Evolutionary conservation across 2,888 invertebrate genomes (phyloP).

Genomic region (Steromphala cineraria): DNA sequence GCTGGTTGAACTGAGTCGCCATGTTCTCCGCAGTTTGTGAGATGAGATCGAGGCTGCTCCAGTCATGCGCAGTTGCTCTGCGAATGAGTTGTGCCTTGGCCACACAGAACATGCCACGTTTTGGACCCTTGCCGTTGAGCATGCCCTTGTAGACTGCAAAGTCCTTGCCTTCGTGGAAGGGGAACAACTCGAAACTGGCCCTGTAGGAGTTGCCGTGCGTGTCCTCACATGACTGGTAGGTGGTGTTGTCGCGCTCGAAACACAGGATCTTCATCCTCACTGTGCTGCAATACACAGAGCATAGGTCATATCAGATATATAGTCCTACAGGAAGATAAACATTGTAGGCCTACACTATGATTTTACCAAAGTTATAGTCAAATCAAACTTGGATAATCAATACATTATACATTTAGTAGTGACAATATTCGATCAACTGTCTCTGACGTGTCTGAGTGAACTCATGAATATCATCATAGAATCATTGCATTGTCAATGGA

Average conservation of each 20-base stretch:
- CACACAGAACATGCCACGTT: slow-evolving; percentile 37
- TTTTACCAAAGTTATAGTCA: too few relatives aligned
- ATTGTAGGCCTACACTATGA: too few relatives aligned
- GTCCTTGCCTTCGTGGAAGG: slow-evolving; percentile 43
- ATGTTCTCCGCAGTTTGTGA: slow-evolving; percentile 27
- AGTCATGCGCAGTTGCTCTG: slow-evolving; percentile 17
- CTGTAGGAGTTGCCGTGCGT: slow-evolving; percentile 25
- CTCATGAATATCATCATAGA: too few relatives aligned
- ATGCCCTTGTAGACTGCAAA: slow-evolving; percentile 40
- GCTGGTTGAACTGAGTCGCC: slow-evolving; percentile 34
- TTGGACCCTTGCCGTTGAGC: slow-evolving; percentile 36
- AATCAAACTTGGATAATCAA: too few relatives aligned
- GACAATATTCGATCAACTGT: too few relatives aligned
- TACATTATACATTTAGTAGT: too few relatives aligned
- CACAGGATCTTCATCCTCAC: slow-evolving; percentile 34
- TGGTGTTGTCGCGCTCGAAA: slow-evolving; percentile 43
- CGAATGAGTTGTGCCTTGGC: slow-evolving; percentile 33
- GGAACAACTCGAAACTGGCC: slow-evolving; percentile 44
- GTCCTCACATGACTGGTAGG: slow-evolving; percentile 27
- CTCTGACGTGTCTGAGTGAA: too few relatives aligned
- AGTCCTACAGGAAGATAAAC: too few relatives aligned
- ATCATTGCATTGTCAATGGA: too few relatives aligned
- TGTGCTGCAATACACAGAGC: too few relatives aligned
- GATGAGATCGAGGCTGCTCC: slow-evolving; percentile 22
- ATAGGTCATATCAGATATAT: too few relatives aligned